Conservation (phyloP, 2,888 invertebrate species). For the Troides oblongomaculatus region DNA sequence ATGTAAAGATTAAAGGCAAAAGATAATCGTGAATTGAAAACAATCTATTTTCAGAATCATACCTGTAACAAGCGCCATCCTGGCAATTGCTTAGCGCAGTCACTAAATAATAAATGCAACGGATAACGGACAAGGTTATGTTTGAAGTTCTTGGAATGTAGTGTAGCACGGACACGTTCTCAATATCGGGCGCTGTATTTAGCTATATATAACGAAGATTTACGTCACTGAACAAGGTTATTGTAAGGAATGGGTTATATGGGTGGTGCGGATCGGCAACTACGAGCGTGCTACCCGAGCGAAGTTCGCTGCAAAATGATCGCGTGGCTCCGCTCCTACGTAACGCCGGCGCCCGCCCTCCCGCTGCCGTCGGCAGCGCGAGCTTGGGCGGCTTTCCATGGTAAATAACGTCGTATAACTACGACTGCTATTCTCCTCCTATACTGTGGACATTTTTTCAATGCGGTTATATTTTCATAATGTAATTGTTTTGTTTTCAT, state of each 20-base stretch:
- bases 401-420: conserved; percentile 37
- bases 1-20: neutral
- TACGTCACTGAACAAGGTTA: conserved; percentile 74
- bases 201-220: conserved; percentile 49
- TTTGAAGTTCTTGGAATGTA: conserved; percentile 45
- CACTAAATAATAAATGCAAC: conserved; percentile 76
- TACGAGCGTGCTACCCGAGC: conserved; percentile 63
- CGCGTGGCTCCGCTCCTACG: conserved; percentile 58
- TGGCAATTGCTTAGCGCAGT: conserved; percentile 65
- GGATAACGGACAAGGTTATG: conserved; percentile 69
- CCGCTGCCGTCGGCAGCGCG: conserved; percentile 58
- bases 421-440: conserved; percentile 12
- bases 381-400: conserved; percentile 50
- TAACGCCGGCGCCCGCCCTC: conserved; percentile 40
- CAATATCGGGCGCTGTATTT: conserved; percentile 48
- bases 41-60: conserved; percentile 47
- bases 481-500: neutral
- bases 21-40: conserved; percentile 15
- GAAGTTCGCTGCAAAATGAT: conserved; percentile 67
- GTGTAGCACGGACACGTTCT: conserved; percentile 45
- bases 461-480: neutral
- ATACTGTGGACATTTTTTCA: conserved; percentile 18
- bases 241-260: conserved; percentile 48
- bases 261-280: conserved; percentile 42
- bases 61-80: conserved; percentile 76